These are phyloP conservation scores for Sebastes nivosus DNA, from an alignment of 2,797 vertebrate species.

Conservation along the genomic window DNA sequence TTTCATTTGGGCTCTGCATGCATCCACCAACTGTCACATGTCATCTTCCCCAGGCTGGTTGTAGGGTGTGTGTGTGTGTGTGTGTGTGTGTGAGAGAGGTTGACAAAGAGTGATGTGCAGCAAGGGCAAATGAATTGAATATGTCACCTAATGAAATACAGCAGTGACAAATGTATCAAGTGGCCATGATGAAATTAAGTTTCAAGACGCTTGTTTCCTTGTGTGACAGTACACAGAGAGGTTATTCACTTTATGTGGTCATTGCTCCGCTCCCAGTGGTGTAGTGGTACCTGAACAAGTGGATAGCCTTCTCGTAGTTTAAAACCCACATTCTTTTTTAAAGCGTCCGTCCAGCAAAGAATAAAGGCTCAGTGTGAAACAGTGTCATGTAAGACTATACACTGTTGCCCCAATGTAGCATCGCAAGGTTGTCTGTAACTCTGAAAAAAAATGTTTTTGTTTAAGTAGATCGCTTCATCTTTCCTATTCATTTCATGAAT, in stretches of 20 bases:
- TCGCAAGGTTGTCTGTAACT: neutral
- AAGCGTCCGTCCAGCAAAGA: neutral
- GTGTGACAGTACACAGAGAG: neutral
- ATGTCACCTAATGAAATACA: slow-evolving; percentile 26
- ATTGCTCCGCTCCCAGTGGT: too few relatives aligned
- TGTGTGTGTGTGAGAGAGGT: slow-evolving; percentile 8
- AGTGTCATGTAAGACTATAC: neutral
- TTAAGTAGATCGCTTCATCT: neutral
- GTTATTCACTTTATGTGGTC: neutral
- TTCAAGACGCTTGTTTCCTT: neutral
- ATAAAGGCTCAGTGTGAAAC: neutral
- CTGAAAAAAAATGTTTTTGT: neutral
- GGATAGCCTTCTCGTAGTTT: neutral
- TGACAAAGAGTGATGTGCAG: slow-evolving; percentile 29
- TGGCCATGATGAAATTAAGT: neutral
- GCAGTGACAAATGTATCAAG: slow-evolving; percentile 36
- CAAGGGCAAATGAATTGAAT: slow-evolving; percentile 30
- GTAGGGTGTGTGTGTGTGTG: neutral
- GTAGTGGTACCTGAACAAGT: neutral
- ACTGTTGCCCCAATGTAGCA: neutral
- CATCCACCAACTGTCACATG: slow-evolving; percentile 61
- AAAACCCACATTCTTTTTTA: neutral
- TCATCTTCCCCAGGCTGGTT: slow-evolving; percentile 5
- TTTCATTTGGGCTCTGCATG: slow-evolving; percentile 66
- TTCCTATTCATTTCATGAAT: neutral